Evolutionary conservation across 2,113 vertebrate genomes (phyloP), one percentile per base, ranked within the genome.

Genomic region (Percopsis transmontana): DNA sequence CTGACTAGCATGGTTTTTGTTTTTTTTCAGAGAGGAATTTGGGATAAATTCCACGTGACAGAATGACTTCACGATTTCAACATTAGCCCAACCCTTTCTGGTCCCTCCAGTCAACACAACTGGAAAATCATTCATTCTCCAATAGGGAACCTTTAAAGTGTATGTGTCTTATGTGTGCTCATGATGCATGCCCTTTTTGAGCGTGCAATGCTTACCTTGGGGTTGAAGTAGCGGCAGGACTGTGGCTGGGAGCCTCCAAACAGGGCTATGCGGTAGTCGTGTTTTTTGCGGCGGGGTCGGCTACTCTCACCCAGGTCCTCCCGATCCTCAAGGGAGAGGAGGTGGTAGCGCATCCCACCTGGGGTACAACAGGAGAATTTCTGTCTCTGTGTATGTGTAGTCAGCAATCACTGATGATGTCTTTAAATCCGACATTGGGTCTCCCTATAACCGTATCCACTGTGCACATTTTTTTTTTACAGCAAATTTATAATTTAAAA

Each of bases 211-310:
- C 5, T 87, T 88, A 97, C 97, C 94, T 99, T 99, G 62, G 97
- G 96, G 82, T 98, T 98, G 85, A 98, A 99, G 72, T 98, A 99
- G 88, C 96, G 93, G 84, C 96, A 98, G 79, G 97, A 99, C 78
- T 98, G 97, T 65, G 96, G 96, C 84, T 98, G 97, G 2, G 97
- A 99, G 65, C 97, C 97, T 69, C 97, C 96, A 81, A 99, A 99
- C 33, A 99, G 88, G 62, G 96, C 96, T 68, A 99, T 96, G 76
- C 95, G 94, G 59, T 95, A 98, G 87, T 98, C 96, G 0, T 98
- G 96, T 48, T 97, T 97, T 89, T 97, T 97, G 62, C 95, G 94
- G 69, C 95, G 87, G 1, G 94, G 96, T 38, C 96, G 90, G 1
- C 96, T 99, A 59, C 94, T 96, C 79, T 98, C 97, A 23, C 96